Conservation (phyloP, 1,140 invertebrate genomes). For the Plodia interpunctella region DNA sequence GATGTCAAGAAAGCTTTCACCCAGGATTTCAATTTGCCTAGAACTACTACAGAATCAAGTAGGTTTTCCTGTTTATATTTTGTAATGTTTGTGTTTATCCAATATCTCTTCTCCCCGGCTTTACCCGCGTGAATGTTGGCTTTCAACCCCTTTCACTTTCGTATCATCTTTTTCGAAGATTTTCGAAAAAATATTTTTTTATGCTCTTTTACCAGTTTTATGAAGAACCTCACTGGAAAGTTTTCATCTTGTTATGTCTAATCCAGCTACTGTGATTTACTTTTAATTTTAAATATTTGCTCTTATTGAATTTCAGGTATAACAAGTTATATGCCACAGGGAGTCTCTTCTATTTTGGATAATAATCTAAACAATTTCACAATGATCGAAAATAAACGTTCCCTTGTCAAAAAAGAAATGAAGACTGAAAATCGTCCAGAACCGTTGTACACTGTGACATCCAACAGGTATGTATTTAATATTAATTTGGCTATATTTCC, state of each 20-base stretch:
- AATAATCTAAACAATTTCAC: slow-evolving; percentile 36
- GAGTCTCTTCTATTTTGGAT: slow-evolving; percentile 34
- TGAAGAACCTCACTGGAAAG: too few relatives aligned
- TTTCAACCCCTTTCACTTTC: too few relatives aligned
- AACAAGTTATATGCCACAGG: slow-evolving; percentile 27
- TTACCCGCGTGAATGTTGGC: too few relatives aligned
- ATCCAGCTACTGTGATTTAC: too few relatives aligned
- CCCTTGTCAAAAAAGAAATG: slow-evolving; percentile 46
- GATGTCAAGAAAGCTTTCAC: slow-evolving; percentile 40
- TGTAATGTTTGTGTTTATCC: too few relatives aligned
- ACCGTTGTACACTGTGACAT: slow-evolving; percentile 48
- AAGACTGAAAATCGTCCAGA: slow-evolving; percentile 46
- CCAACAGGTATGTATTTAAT: slow-evolving; percentile 47
- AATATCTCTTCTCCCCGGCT: too few relatives aligned
- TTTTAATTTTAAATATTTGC: too few relatives aligned
- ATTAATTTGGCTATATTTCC: background rate
- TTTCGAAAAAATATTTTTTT: too few relatives aligned
- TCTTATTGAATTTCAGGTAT: slow-evolving; percentile 33
- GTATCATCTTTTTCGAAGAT: too few relatives aligned
- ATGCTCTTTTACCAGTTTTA: too few relatives aligned
- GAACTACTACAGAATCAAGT: slow-evolving; percentile 39
- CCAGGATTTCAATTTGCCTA: slow-evolving; percentile 36
- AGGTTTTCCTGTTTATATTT: slow-evolving; percentile 8
- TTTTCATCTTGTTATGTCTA: too few relatives aligned
- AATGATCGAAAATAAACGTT: slow-evolving; percentile 54